Evolutionary conservation across 2,113 vertebrate genomes (phyloP).

Genomic region (Mastomys natalensis): DNA sequence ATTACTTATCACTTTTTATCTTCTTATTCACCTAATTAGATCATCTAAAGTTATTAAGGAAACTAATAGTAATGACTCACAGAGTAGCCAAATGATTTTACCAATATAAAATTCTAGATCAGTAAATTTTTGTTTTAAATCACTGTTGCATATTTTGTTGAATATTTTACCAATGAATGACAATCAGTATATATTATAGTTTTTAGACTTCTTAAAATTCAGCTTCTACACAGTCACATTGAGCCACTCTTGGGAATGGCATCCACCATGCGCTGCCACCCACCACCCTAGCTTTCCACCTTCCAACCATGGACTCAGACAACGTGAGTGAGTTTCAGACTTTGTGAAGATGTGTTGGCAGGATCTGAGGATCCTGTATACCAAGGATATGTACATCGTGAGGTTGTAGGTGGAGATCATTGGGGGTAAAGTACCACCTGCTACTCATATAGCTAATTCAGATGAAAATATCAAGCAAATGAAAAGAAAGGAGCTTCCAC

Average conservation of each 20-base stretch:
- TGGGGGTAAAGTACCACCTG: background rate
- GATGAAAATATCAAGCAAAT: background rate
- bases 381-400: background rate
- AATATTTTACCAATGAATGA: background rate
- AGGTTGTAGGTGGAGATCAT: conserved; percentile 70
- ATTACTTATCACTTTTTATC: background rate
- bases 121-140: background rate
- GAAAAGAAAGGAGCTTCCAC: background rate
- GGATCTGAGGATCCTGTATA: background rate
- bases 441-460: background rate
- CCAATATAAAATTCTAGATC: background rate
- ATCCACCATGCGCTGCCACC: fast-evolving
- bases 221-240: background rate
- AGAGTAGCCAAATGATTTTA: background rate
- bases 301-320: background rate
- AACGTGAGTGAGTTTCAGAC: background rate
- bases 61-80: conserved; percentile 28
- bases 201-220: background rate
- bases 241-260: background rate
- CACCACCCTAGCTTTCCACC: background rate
- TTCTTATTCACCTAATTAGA: background rate
- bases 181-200: background rate
- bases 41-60: background rate
- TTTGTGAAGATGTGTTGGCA: background rate
- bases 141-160: background rate